These are phyloP conservation scores for Cynodonichthys magdalenae DNA, from an alignment of 2,797 vertebrate genomes.

Conservation along the genomic window DNA sequence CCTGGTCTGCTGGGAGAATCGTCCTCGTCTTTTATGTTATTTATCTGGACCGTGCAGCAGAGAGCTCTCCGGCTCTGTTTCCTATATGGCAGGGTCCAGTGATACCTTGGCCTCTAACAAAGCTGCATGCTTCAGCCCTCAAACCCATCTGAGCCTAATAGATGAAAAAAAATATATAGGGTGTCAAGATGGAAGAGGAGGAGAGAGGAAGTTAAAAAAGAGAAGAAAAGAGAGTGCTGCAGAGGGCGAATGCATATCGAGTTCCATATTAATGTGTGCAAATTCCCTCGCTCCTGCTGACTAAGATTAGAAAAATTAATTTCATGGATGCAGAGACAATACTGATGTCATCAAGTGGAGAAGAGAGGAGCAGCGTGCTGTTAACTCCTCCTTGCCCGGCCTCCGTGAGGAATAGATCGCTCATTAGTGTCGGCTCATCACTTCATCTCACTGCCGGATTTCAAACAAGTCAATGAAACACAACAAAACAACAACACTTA, in stretches of 20 bases:
- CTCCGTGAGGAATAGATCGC: constrained; percentile 42
- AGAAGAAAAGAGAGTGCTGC: constrained; percentile 63
- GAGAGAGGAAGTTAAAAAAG: constrained; percentile 29
- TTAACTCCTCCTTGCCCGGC: constrained; percentile 73
- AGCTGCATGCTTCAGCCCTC: constrained; percentile 45
- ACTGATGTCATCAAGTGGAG: constrained; percentile 82
- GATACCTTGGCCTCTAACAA: constrained; percentile 60
- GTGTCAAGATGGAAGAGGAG: constrained; percentile 33
- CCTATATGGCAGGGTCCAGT: constrained; percentile 41
- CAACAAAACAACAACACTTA: constrained; percentile 12
- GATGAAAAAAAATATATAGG: constrained; percentile 25
- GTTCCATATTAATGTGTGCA: constrained; percentile 84
- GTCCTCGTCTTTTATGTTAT: constrained; percentile 63
- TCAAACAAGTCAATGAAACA: constrained; percentile 32
- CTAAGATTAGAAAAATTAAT: constrained; percentile 87
- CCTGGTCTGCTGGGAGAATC: constrained; percentile 65
- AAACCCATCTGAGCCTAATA: constrained; percentile 48
- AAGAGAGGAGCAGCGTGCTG: constrained; percentile 61
- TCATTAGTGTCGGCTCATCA: constrained; percentile 42
- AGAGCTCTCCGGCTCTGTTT: constrained; percentile 42
- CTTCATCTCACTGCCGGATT: constrained; percentile 38
- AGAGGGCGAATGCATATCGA: constrained; percentile 73
- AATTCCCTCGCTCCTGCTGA: constrained; percentile 84
- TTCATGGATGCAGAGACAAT: constrained; percentile 86
- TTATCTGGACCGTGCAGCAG: constrained; percentile 63